These are phyloP conservation scores for Plumapathes pennacea DNA, from an alignment of 92 coral and sea anemone genomes.

Conservation along the genomic window DNA sequence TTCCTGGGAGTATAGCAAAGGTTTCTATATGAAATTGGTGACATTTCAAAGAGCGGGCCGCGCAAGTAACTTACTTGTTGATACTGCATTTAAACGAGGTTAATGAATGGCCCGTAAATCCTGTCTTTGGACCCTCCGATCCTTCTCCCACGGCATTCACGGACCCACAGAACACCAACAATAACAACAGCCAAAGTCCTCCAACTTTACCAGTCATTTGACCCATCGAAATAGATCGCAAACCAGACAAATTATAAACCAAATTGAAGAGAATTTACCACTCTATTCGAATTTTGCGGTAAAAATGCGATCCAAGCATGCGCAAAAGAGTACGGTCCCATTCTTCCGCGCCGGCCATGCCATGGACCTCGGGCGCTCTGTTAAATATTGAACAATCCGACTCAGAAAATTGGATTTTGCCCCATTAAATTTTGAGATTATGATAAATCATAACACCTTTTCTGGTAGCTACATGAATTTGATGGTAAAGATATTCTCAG, in stretches of 20 bases:
- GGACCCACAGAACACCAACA: slow-evolving; percentile 3
- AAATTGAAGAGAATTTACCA: slow-evolving; percentile 11
- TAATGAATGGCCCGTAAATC: slow-evolving; percentile 5
- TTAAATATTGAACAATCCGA: too few relatives aligned
- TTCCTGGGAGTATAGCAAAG: too few relatives aligned
- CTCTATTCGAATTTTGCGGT: slow-evolving; percentile 7
- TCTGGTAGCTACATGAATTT: too few relatives aligned
- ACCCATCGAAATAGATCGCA: slow-evolving; percentile 7
- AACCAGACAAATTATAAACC: slow-evolving; percentile 11
- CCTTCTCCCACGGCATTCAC: slow-evolving; percentile 12
- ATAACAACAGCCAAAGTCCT: slow-evolving; percentile 4
- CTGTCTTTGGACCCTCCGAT: slow-evolving; percentile 2
- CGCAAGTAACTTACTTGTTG: slow-evolving; percentile 7
- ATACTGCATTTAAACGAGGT: slow-evolving; percentile 10
- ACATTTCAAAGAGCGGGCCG: neutral
- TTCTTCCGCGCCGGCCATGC: too few relatives aligned
- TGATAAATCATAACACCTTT: too few relatives aligned
- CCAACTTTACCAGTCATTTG: slow-evolving; percentile 3
- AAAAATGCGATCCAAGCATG: too few relatives aligned
- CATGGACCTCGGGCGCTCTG: too few relatives aligned
- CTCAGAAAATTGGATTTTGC: too few relatives aligned
- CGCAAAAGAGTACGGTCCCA: too few relatives aligned
- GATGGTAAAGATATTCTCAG: too few relatives aligned
- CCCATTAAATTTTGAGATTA: too few relatives aligned
- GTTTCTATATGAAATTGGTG: too few relatives aligned